These are phyloP conservation scores for Cyphomyrus plagiostoma DNA, from an alignment of 2,113 vertebrate species.

Conservation along the genomic window DNA sequence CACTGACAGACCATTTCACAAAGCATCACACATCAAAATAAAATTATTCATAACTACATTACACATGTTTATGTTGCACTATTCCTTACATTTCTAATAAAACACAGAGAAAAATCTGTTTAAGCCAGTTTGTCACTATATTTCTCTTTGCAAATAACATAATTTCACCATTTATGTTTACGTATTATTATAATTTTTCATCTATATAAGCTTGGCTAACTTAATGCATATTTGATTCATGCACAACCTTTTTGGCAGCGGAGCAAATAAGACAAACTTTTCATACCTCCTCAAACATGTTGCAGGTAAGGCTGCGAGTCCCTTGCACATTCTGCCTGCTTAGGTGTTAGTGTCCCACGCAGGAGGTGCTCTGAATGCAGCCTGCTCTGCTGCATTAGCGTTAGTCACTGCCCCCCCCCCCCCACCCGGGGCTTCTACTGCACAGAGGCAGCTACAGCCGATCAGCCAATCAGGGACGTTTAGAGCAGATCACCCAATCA, in stretches of 20 bases:
- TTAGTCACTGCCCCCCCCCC: neutral
- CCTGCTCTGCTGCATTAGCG: neutral
- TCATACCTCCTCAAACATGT: slow-evolving; percentile 89
- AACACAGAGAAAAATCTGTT: neutral
- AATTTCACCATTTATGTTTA: neutral
- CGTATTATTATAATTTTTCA: no score
- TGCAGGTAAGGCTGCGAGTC: slow-evolving; percentile 80
- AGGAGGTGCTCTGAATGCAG: slow-evolving; percentile 10
- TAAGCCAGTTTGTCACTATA: neutral
- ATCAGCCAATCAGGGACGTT: no score
- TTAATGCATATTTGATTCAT: no score
- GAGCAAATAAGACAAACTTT: neutral
- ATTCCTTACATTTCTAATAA: neutral
- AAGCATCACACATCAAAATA: neutral
- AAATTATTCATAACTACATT: neutral
- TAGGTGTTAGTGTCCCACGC: slow-evolving; percentile 31
- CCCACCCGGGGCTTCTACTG: slow-evolving; percentile 3
- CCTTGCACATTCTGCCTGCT: slow-evolving; percentile 78
- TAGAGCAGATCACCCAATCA: no score
- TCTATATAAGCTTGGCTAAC: neutral
- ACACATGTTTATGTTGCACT: neutral
- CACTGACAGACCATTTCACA: neutral
- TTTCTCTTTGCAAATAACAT: neutral
- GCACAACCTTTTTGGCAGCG: neutral
- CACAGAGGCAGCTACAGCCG: neutral